Evolutionary conservation across 1,140 invertebrate species (phyloP), one percentile per base, ranked within the genome.

Genomic region (Protaetia brevitarsis): DNA sequence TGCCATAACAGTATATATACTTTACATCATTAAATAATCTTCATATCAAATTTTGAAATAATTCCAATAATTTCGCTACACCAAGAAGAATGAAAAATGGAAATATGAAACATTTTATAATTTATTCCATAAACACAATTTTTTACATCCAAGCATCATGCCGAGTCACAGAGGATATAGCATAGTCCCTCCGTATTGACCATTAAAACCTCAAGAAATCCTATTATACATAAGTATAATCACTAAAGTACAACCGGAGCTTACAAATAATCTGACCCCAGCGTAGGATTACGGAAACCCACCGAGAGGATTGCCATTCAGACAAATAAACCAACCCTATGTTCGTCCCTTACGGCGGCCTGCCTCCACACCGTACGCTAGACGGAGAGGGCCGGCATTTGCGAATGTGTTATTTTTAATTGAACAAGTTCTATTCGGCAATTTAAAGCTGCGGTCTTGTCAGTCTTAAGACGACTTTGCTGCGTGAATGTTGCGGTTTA

Each of bases 401-500:
- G 26, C 19, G 26, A 51, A 51, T 51, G 41, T 51, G 41, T 19
- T 51, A 51, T 51, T 51, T 51, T 51, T 51, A 51, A 51, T 51
- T 51, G 41, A 51, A 51, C 41, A 51, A 51, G 41, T 51, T 51
- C 41, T 19, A 51, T 51, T 51, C 16, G 41, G 41, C 19, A 19
- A 51, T 51, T 51, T 51, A 51, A 21, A 51, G 41, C 41, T 51
- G 41, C 41, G 41, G 41, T 51, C 41, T 51, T 51, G 41, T 51
- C 16, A 13, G 41, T 51, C 41, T 51, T 51, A 51, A 51, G 41
- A 51, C 41, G 41, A 51, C 41, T 51, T 51, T 51, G 41, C 16
- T 51, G 41, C 16, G 41, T 51, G 41, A 51, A 51, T 51, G 41
- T 51, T 51, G 41, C 21, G 41, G 41, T 51, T 51, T 51, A 13